Evolutionary conservation across 1,140 invertebrate species (phyloP), one percentile per base, ranked within the genome.

Genomic region (Drosophila tani): DNA sequence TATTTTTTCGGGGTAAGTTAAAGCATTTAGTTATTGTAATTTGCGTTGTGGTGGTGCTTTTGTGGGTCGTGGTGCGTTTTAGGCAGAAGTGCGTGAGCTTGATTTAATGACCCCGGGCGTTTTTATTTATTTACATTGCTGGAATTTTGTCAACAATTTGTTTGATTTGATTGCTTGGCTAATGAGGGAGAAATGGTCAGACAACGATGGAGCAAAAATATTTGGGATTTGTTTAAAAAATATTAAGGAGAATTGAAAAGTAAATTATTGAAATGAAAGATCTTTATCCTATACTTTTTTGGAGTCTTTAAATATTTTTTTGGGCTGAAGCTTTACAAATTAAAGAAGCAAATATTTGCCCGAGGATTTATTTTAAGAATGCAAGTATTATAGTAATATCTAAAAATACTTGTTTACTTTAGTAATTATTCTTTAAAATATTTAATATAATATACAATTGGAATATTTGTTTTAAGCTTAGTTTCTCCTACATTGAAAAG

Each of bases 71-170:
- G 47, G 43, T 71, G 67, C 27, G 35, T 29, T 65, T 66, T 62
- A 40, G 35, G 21, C 24, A 51, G 65, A 46, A 71, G 80, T 87
- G 83, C 83, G 80, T 87, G 83, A 60, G 57, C 55, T 80, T 80
- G 77, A 88, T 84, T 88, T 87, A 87, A 87, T 87, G 84, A 65
- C 63, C 73, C 41, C 46, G 43, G 57, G 45, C 60, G 58, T 59
- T 67, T 82, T 77, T 77, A 77, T 77, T 77, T 77, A 83, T 81
- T 83, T 74, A 84, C 74, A 63, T 79, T 56, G 27, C 46, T 71
- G 73, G 77, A 81, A 88, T 88, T 87, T 88, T 84, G 84, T 87
- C 81, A 87, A 87, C 84, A 90, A 87, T 88, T 87, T 87, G 84
- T 88, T 88, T 62, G 47, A 84, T 81, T 84, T 87, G 84, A 87